Percentiles rank a stretch among this genome's conserved stretches.
Evolutionary conservation across 2,113 vertebrate genomes (phyloP).

Genomic region (Tupaia tana): DNA sequence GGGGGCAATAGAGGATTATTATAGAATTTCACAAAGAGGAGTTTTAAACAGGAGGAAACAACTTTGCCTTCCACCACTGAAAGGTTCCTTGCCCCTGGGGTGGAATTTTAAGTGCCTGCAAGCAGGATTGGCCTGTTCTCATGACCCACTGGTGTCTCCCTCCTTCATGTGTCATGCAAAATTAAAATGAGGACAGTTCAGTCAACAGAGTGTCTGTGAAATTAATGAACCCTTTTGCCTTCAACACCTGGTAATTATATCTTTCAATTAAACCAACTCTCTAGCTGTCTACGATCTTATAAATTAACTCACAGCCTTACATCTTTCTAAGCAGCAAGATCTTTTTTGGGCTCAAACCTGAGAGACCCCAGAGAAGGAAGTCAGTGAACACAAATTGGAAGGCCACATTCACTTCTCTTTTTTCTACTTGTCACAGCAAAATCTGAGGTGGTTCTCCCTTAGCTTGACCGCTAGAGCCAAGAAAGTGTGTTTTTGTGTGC

Average conservation of each 20-base stretch:
- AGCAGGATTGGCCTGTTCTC: not conserved
- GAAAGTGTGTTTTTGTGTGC: not conserved
- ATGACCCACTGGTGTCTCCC: not conserved
- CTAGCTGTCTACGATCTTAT: slow-evolving; percentile 83
- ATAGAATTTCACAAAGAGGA: not conserved
- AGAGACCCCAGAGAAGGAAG: slow-evolving; percentile 37
- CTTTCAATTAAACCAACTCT: slow-evolving; percentile 89
- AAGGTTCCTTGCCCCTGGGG: slow-evolving; percentile 36
- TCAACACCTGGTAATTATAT: slow-evolving; percentile 89
- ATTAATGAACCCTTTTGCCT: slow-evolving; percentile 88
- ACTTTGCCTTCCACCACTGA: slow-evolving; percentile 37
- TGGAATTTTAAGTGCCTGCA: slow-evolving; percentile 43
- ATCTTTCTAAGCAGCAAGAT: slow-evolving; percentile 74
- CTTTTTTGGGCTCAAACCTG: slow-evolving; percentile 72
- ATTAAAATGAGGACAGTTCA: slow-evolving; percentile 86
- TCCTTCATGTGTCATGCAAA: slow-evolving; percentile 82
- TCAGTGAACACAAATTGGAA: not conserved
- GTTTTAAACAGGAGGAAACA: slow-evolving; percentile 9
- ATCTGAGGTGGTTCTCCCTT: not conserved
- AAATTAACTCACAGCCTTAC: slow-evolving; percentile 86
- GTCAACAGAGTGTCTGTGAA: slow-evolving; percentile 87
- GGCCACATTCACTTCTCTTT: not conserved
- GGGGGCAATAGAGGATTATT: not conserved
- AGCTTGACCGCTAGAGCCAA: not conserved
- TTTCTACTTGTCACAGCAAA: not conserved